Evolutionary conservation across 2,113 vertebrate species (phyloP).

Genomic region (Zeus faber): DNA sequence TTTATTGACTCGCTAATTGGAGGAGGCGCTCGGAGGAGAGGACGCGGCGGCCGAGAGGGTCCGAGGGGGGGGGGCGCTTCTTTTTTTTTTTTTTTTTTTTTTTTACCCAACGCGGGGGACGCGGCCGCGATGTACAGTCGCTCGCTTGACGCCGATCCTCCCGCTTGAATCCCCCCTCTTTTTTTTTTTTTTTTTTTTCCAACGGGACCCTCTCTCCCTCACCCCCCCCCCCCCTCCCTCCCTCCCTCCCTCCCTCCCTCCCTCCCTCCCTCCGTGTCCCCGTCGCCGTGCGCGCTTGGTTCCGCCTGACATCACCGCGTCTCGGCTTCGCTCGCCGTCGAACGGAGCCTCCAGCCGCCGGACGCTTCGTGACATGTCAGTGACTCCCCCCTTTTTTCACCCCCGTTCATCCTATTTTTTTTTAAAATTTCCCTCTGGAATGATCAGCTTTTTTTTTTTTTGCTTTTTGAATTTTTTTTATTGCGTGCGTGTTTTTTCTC

Average conservation of each 20-base stretch:
- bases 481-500: not conserved
- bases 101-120: no score
- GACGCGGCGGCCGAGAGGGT: conserved; percentile 66
- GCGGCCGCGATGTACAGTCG: no score
- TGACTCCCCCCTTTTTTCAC: conserved; percentile 59
- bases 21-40: conserved; percentile 68
- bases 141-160: no score
- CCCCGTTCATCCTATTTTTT: conserved; percentile 15
- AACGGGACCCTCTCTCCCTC: conserved; percentile 19
- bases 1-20: conserved; percentile 76
- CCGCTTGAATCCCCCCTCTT: no score
- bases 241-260: not conserved
- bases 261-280: conserved; percentile 50
- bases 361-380: conserved; percentile 70
- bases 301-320: conserved; percentile 57
- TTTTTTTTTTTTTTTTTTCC: no score
- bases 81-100: no score
- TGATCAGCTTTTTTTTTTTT: no score
- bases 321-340: conserved; percentile 38
- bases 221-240: not conserved
- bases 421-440: conserved; percentile 27
- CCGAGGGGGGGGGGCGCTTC: conserved; percentile 44
- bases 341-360: conserved; percentile 60
- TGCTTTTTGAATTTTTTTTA: not conserved
- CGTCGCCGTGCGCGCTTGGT: conserved; percentile 46